Conservation (phyloP, 92 coral and sea anemone species). For the Umimayanthus chanpuru region DNA sequence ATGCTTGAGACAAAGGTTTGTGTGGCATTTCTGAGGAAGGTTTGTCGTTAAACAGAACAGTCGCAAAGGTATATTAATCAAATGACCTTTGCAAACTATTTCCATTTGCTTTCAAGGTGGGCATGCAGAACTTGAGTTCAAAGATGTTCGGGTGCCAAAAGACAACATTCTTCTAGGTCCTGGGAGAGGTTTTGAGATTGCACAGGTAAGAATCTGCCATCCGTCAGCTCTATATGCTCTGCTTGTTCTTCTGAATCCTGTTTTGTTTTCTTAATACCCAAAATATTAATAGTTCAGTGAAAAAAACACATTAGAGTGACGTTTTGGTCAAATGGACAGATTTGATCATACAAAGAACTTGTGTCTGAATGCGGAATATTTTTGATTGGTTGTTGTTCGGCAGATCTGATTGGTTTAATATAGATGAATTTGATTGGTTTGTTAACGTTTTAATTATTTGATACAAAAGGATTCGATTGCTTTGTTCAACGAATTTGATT, state of each 20-base stretch:
- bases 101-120: slow-evolving; percentile 65
- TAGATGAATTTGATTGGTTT: too few species aligned
- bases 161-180: slow-evolving; percentile 92
- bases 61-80: not conserved
- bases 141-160: slow-evolving; percentile 88
- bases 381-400: not conserved
- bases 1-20: not conserved
- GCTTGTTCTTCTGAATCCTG: not conserved
- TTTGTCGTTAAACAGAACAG: not conserved
- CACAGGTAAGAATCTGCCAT: slow-evolving; percentile 73
- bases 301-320: too few species aligned
- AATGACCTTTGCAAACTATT: not conserved
- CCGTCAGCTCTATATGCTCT: too few species aligned
- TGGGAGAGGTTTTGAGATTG: slow-evolving; percentile 97
- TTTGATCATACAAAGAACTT: too few species aligned
- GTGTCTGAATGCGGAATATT: too few species aligned
- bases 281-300: too few species aligned
- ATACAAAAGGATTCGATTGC: not conserved
- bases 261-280: not conserved
- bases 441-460: too few species aligned
- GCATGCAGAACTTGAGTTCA: slow-evolving; percentile 85
- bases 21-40: not conserved
- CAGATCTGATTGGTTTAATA: not conserved
- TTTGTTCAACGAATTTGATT: not conserved
- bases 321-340: too few species aligned